Percentiles rank a stretch among this genome's conserved stretches.
phyloP scores from a whole-genome alignment of 2,797 vertebrate genomes.

The Florisuga fusca region DNA sequence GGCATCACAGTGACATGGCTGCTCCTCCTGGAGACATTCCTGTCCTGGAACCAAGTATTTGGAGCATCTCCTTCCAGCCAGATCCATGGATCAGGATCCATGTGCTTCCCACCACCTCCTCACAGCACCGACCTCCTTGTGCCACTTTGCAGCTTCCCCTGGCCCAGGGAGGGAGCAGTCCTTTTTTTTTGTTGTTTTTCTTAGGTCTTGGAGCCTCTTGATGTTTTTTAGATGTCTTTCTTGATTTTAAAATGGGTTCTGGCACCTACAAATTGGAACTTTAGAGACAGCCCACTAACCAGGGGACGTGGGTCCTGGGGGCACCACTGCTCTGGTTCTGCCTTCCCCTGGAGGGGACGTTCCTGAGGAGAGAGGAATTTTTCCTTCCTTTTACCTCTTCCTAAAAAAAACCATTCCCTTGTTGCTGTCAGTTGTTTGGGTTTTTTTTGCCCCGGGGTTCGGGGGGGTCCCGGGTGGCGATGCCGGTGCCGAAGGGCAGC shows the following conservation, averaged over 20 bases:
- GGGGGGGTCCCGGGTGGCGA: background rate
- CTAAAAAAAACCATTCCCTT: background rate
- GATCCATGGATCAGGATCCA: background rate
- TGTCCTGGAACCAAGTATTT: fast-evolving
- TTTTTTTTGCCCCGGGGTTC: background rate
- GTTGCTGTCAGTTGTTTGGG: fast-evolving
- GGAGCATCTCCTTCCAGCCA: background rate
- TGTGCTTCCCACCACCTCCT: background rate
- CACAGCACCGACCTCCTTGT: background rate
- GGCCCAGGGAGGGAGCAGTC: background rate
- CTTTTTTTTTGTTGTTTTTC: background rate
- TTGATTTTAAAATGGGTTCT: background rate
- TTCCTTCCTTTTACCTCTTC: background rate
- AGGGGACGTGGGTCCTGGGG: background rate
- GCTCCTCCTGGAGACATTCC: background rate
- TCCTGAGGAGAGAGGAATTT: background rate
- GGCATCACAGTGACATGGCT: background rate
- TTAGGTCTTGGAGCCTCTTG: background rate
- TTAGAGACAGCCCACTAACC: background rate
- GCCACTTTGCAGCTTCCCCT: background rate
- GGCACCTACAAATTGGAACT: background rate
- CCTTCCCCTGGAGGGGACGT: fast-evolving
- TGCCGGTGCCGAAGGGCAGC: background rate
- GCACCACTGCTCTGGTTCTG: background rate
- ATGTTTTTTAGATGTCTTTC: background rate